phyloP scores from a whole-genome alignment of 2,888 invertebrate genomes.

The Harpalus rubripes region DNA sequence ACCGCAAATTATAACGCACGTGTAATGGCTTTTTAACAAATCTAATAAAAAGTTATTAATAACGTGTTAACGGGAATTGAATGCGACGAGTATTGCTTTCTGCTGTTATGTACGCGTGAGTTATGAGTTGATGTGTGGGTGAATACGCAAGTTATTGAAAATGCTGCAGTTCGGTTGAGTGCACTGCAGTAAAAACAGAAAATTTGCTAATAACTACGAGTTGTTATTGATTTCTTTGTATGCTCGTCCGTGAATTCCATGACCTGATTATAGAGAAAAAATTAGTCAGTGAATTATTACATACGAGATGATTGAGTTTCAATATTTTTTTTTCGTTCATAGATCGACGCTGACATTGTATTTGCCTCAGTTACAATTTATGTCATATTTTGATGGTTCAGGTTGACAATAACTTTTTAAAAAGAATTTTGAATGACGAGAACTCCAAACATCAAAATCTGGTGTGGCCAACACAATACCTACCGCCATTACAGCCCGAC shows the following conservation, averaged over 20 bases:
- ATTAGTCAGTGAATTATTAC: neutral
- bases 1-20: conserved; percentile 45
- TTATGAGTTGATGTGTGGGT: neutral
- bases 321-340: no score
- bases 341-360: no score
- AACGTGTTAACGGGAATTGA: conserved; percentile 46
- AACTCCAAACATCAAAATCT: no score
- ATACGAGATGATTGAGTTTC: no score
- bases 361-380: no score
- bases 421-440: no score
- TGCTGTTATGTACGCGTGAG: neutral
- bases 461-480: no score
- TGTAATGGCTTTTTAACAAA: conserved; percentile 47
- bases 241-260: neutral
- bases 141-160: conserved; percentile 27
- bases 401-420: no score
- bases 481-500: no score
- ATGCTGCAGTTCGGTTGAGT: conserved; percentile 15
- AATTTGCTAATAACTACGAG: conserved; percentile 33
- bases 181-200: neutral
- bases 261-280: neutral
- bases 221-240: conserved; percentile 23
- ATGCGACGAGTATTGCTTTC: conserved; percentile 43
- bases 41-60: conserved; percentile 49
- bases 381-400: no score